Conservation (phyloP, 1,140 invertebrate species). For the Drosophila jambulina region DNA sequence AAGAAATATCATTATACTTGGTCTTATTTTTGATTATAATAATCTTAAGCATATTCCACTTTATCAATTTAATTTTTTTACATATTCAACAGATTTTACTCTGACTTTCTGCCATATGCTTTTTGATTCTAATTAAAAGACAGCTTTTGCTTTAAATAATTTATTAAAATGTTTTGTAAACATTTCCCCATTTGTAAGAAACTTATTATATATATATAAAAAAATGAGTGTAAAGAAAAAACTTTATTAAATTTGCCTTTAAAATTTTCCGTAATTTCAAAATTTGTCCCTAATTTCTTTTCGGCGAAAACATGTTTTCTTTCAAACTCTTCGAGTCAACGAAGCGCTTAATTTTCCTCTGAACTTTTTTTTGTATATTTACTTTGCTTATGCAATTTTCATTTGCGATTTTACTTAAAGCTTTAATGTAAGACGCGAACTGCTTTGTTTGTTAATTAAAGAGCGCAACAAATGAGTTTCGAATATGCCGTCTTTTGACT, state of each 20-base stretch:
- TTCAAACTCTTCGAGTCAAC: constrained; percentile 33
- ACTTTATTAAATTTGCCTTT: background rate
- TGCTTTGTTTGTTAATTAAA: constrained; percentile 60
- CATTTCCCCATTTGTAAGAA: background rate
- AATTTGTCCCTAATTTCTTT: constrained; percentile 2
- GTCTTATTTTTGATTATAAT: too few species aligned
- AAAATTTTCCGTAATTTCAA: constrained; percentile 2
- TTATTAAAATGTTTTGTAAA: background rate
- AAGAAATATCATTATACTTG: background rate
- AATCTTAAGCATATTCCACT: background rate
- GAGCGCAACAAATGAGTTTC: constrained; percentile 44
- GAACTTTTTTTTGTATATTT: constrained; percentile 10
- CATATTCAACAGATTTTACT: background rate
- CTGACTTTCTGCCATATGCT: background rate
- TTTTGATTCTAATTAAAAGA: background rate
- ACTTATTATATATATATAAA: background rate
- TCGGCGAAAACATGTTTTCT: constrained; percentile 1
- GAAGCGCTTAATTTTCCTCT: constrained; percentile 37
- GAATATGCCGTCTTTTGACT: constrained; percentile 27
- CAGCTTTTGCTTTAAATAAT: background rate
- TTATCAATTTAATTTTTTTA: background rate
- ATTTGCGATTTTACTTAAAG: constrained; percentile 29
- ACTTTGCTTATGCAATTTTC: constrained; percentile 57
- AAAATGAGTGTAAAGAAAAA: background rate
- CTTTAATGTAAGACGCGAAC: constrained; percentile 44